Conservation (phyloP, 2,888 invertebrate species). For the Pandemis heparana region DNA sequence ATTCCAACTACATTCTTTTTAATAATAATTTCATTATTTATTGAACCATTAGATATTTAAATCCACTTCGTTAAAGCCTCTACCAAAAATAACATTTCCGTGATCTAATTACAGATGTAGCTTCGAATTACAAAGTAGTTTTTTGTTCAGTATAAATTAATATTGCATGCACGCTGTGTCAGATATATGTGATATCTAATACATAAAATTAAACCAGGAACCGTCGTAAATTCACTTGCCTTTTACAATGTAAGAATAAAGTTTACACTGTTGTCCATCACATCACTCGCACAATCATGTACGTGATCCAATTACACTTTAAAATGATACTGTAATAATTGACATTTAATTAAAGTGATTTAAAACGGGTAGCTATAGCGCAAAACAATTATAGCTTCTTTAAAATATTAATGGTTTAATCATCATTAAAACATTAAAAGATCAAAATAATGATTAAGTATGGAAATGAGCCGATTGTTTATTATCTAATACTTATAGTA, state of each 20-base stretch:
- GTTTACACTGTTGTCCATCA: not conserved
- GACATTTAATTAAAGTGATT: not conserved
- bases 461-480: not conserved
- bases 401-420: not conserved
- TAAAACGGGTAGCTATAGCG: not conserved
- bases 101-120: constrained; percentile 35
- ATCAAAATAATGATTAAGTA: not conserved
- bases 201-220: not conserved
- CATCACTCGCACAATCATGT: not conserved
- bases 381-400: not conserved
- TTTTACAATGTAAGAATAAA: not conserved
- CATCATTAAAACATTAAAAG: no score
- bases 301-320: constrained; percentile 14
- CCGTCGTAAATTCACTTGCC: not conserved
- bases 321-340: not conserved
- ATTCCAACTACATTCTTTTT: no score
- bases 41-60: constrained; percentile 10
- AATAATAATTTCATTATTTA: not conserved
- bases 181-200: not conserved
- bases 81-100: constrained; percentile 41
- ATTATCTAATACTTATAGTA: no score
- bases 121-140: constrained; percentile 10
- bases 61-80: not conserved
- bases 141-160: constrained; percentile 1
- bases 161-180: not conserved